These are phyloP conservation scores for Stictonetta naevosa DNA, from an alignment of 2,113 vertebrate genomes.

Conservation along the genomic window DNA sequence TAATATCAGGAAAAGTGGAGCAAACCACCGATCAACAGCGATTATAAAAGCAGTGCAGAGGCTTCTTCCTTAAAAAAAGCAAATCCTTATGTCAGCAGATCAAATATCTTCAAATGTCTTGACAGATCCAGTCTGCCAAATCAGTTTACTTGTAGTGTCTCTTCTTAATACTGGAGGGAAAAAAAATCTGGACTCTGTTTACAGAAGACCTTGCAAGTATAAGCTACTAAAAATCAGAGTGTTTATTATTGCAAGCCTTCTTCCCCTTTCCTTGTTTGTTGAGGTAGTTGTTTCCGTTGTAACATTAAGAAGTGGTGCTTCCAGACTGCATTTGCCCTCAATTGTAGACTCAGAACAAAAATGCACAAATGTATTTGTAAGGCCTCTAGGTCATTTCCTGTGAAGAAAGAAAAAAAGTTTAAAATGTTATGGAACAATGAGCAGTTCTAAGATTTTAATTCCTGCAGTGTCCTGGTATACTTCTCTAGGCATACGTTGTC, in stretches of 20 bases:
- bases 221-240: constrained; percentile 67
- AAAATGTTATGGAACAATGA: constrained; percentile 66
- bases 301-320: constrained; percentile 86
- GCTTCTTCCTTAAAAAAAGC: constrained; percentile 67
- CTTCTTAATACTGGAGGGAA: constrained; percentile 55
- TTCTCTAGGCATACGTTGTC: not conserved
- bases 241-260: constrained; percentile 79
- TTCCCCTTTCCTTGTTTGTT: constrained; percentile 80
- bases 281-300: constrained; percentile 93
- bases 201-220: constrained; percentile 68
- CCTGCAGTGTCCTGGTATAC: not conserved
- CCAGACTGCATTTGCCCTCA: constrained; percentile 81
- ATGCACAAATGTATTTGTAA: constrained; percentile 90
- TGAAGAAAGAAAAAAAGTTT: constrained; percentile 57
- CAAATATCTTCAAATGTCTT: constrained; percentile 60
- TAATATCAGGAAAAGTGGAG: constrained; percentile 75
- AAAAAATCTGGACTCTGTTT: constrained; percentile 43
- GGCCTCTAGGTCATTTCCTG: constrained; percentile 99
- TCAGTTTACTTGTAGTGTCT: constrained; percentile 77
- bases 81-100: constrained; percentile 68
- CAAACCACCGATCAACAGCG: constrained; percentile 91
- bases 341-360: constrained; percentile 83
- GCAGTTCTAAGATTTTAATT: constrained; percentile 58
- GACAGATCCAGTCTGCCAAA: constrained; percentile 94
- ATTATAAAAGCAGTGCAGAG: constrained; percentile 76